Evolutionary conservation across 2,113 vertebrate species (phyloP).

Genomic region (Ctenomys sociabilis): DNA sequence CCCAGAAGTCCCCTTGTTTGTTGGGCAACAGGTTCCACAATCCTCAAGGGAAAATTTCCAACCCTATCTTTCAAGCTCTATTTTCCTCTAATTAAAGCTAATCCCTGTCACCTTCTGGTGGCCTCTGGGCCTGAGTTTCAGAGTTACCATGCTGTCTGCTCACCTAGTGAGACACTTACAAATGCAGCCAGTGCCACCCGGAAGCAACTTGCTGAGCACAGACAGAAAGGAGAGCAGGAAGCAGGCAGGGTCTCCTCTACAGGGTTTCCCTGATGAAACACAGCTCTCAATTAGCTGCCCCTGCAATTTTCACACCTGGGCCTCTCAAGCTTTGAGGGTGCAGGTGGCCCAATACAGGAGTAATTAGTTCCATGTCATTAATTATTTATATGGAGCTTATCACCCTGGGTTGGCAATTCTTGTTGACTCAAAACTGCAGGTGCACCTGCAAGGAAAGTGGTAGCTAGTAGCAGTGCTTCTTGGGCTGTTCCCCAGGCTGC

Average conservation of each 20-base stretch:
- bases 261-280: constrained; percentile 72
- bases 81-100: constrained; percentile 75
- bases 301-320: constrained; percentile 83
- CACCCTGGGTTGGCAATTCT: constrained; percentile 78
- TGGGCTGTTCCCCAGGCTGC: background rate
- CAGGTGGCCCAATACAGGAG: constrained; percentile 82
- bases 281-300: constrained; percentile 75
- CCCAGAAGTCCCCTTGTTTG: background rate
- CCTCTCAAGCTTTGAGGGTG: constrained; percentile 79
- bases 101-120: constrained; percentile 70
- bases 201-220: constrained; percentile 60
- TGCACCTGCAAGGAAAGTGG: constrained; percentile 68
- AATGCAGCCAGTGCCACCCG: constrained; percentile 22
- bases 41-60: constrained; percentile 60
- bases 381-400: constrained; percentile 84
- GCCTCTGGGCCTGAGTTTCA: constrained; percentile 47
- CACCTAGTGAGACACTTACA: constrained; percentile 60
- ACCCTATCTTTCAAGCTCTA: constrained; percentile 57
- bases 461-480: background rate
- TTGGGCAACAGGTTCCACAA: constrained; percentile 31
- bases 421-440: constrained; percentile 80
- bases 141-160: constrained; percentile 25
- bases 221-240: constrained; percentile 60
- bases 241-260: constrained; percentile 39
- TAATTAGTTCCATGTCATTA: constrained; percentile 83